These are phyloP conservation scores for Xenentodon cancila DNA, from an alignment of 2,797 vertebrate genomes.

Conservation along the genomic window DNA sequence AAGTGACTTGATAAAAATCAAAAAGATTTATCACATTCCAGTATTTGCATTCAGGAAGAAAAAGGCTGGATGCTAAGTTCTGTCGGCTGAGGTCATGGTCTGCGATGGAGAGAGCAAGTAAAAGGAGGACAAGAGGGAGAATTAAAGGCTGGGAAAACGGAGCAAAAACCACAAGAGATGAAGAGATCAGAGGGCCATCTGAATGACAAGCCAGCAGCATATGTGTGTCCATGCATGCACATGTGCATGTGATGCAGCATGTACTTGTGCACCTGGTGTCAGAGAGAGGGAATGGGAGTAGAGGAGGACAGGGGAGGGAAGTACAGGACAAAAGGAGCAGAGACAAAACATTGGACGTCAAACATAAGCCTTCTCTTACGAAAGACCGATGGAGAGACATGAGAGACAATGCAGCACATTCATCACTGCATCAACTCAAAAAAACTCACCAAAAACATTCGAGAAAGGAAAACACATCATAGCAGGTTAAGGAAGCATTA, in stretches of 20 bases:
- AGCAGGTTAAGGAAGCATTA: slow-evolving; percentile 66
- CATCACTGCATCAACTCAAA: slow-evolving; percentile 61
- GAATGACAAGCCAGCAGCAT: slow-evolving; percentile 59
- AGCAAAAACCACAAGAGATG: slow-evolving; percentile 75
- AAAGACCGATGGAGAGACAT: slow-evolving; percentile 62
- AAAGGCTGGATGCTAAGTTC: slow-evolving; percentile 67
- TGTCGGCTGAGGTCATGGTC: slow-evolving; percentile 81
- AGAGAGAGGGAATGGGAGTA: slow-evolving; percentile 29
- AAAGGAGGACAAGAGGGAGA: slow-evolving; percentile 69
- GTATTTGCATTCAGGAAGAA: slow-evolving; percentile 86
- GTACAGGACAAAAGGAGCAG: slow-evolving; percentile 51
- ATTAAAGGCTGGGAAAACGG: slow-evolving; percentile 74
- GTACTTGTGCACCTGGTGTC: slow-evolving; percentile 63
- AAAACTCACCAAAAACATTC: slow-evolving; percentile 64
- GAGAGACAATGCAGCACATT: slow-evolving; percentile 63
- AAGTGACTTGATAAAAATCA: slow-evolving; percentile 85
- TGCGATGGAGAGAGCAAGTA: slow-evolving; percentile 66
- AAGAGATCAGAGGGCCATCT: slow-evolving; percentile 73
- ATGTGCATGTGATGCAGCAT: slow-evolving; percentile 44
- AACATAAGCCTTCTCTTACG: slow-evolving; percentile 60
- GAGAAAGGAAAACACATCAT: slow-evolving; percentile 43
- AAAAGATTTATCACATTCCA: slow-evolving; percentile 85
- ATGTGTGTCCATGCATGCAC: slow-evolving; percentile 48
- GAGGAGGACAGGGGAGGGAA: slow-evolving; percentile 20
- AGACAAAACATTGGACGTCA: slow-evolving; percentile 72